Percentiles rank a stretch among this genome's conserved stretches.
Conservation (phyloP, 2,797 vertebrate species). For the Psittacula echo region DNA sequence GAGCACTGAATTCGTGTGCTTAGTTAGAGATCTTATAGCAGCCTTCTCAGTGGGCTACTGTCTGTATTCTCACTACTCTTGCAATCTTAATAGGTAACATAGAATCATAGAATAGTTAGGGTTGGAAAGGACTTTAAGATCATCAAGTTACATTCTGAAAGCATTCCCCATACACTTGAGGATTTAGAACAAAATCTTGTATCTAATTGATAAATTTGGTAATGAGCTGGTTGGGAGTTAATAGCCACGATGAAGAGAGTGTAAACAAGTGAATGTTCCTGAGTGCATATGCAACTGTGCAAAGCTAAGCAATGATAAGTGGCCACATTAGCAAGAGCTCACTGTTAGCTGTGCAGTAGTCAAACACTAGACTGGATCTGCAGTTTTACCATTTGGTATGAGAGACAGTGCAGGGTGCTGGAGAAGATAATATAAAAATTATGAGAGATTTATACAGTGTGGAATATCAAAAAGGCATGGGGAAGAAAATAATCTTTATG, state of each 20-base stretch:
- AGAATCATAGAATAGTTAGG: background rate
- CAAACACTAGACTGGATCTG: background rate
- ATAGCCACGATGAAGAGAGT: background rate
- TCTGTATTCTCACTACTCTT: background rate
- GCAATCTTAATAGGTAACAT: background rate
- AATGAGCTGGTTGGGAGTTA: background rate
- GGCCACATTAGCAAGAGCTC: background rate
- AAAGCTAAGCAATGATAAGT: background rate
- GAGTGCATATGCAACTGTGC: background rate
- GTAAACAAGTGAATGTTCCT: background rate
- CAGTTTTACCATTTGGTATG: background rate
- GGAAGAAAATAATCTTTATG: background rate
- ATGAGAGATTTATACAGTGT: background rate
- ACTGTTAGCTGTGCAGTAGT: background rate
- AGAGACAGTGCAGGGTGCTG: background rate
- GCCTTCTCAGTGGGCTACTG: background rate
- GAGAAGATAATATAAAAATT: background rate
- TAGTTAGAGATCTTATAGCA: background rate
- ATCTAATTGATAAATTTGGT: background rate
- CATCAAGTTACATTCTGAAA: background rate
- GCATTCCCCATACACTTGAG: background rate
- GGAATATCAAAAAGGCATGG: background rate
- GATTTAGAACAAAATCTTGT: background rate
- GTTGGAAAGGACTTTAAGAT: background rate
- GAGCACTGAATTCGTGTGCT: rapidly evolving